Evolutionary conservation across 2,888 invertebrate species (phyloP), one percentile per base, ranked within the genome.

Genomic region (Mycalesis mineus): DNA sequence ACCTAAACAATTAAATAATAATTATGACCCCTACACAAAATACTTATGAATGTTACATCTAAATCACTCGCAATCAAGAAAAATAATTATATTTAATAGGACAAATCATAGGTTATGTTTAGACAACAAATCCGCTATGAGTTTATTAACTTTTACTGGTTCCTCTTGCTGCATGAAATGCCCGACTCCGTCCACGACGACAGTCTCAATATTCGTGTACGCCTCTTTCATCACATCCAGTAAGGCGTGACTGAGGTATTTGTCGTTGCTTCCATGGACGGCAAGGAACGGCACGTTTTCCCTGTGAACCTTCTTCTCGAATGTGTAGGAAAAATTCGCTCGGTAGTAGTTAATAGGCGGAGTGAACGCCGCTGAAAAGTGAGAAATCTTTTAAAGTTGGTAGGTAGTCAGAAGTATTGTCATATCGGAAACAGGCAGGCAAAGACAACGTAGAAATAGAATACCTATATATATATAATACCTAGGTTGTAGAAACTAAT

Each of bases 121-220:
- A 4, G 57, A 47, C 8, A 90, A 70, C 80, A 68, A 92, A 9
- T 87, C 82, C 69, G 79, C 78, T n/a, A 92, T 88, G 8, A 88
- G 58, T 56, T 78, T 78, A 65, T 92, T 92, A 1, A 91, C 85
- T 75, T 79, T 81, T 5, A 72, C 84, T 0, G 92, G 91, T 14
- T 85, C 84, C 65, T 91, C 91, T 74, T 92, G 91, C 59, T 92
- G 92, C 36, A 91, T 74, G 64, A 91, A 92, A 71, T 92, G 92
- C 9, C 83, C 80, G 11, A 82, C 86, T 13, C 79, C 77, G 22
- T 88, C 77, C 2, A 92, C 65, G 1, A 90, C 71, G 15, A 74
- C 72, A 0, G 86, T 84, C 65, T 90, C 83, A 22, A 91, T 75
- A 49, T 79, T 71, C 0, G 78, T 71, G 60, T 90, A 90, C 57